Base-by-base conservation (phyloP, 1,140 invertebrate genomes). In the Littorina saxatilis region DNA sequence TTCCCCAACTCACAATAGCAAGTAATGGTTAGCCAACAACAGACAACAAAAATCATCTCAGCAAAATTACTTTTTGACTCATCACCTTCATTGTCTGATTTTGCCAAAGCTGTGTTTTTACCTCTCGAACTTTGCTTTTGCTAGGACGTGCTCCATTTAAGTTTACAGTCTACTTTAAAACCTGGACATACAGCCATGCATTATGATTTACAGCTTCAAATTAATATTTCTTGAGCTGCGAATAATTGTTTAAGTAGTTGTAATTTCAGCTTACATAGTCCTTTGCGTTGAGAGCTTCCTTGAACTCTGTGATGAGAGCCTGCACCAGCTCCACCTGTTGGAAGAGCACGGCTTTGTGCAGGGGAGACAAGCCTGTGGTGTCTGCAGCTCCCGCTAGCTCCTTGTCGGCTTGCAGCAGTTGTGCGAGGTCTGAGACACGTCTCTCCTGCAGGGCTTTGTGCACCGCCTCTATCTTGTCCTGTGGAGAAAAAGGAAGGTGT, bases 301-400 rank as follows among this genome's bases (percentile, higher is more conserved):
- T 32, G 35, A 76, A 75, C 0, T 72, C 43, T 0, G 1, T 11
- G 43, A 78, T 32, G 32, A 84, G 66, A 37, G 27, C 47, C 70
- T 80, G 39, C 37, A 63, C 50, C 27, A 84, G n/a, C 23, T 77
- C 72, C 9, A 52, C 27, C 55, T 79, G 73, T 32, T 74, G 43
- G 61, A 61, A 80, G 20, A 87, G 35, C 3, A 89, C 85, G 23
- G 87, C 87, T 72, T 88, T 87, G 23, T 88, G 86, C 27, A 90
- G 75, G 72, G 86, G 84, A 61, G 85, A 81, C 63, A 88, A 75
- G 52, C 87, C 87, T 3, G 58, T 78, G 17, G 27, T 9, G 35
- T 78, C 76, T 43, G 83, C 84, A 47, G 82, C 84, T n/a, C 66
- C 61, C 9, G 85, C 52, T 37, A 87, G 43, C 39, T 72, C 82